Evolutionary conservation across 2,113 vertebrate species (phyloP).

Genomic region (Potamarius usumacintae): DNA sequence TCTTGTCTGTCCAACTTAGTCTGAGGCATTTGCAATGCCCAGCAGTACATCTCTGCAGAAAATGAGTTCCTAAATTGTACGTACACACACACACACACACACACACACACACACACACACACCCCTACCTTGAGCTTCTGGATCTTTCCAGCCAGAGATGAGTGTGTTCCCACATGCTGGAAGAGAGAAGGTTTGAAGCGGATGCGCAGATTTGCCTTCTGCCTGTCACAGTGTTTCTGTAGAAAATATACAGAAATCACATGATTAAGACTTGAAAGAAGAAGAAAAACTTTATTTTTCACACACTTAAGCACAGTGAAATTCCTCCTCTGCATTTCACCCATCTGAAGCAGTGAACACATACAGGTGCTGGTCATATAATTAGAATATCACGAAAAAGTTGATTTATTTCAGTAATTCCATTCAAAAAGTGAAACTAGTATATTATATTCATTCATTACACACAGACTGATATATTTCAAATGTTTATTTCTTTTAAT

Average conservation of each 20-base stretch:
- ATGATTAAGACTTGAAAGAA: neutral
- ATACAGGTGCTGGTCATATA: too few relatives aligned
- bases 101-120: conserved; percentile 25
- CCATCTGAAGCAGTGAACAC: too few relatives aligned
- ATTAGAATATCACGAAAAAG: too few relatives aligned
- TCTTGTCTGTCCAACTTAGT: neutral
- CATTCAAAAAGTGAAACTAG: too few relatives aligned
- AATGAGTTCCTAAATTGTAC: neutral
- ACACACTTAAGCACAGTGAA: too few relatives aligned
- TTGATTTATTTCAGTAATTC: too few relatives aligned
- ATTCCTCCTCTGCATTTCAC: too few relatives aligned
- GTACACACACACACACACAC: conserved; percentile 28
- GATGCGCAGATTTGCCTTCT: conserved; percentile 96
- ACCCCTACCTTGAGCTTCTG: conserved; percentile 91
- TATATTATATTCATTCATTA: too few relatives aligned
- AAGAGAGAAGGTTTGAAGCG: conserved; percentile 98
- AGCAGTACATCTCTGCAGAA: neutral
- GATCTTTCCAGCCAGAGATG: conserved; percentile 95
- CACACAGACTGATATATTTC: too few relatives aligned
- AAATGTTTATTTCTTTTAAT: too few relatives aligned
- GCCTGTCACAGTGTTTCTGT: conserved; percentile 97
- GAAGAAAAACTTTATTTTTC: too few relatives aligned
- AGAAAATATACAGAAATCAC: neutral
- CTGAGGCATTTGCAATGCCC: neutral
- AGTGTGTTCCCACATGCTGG: conserved; percentile 96